Conservation (phyloP, 2,888 invertebrate genomes). For the Ptychoptera contaminata region DNA sequence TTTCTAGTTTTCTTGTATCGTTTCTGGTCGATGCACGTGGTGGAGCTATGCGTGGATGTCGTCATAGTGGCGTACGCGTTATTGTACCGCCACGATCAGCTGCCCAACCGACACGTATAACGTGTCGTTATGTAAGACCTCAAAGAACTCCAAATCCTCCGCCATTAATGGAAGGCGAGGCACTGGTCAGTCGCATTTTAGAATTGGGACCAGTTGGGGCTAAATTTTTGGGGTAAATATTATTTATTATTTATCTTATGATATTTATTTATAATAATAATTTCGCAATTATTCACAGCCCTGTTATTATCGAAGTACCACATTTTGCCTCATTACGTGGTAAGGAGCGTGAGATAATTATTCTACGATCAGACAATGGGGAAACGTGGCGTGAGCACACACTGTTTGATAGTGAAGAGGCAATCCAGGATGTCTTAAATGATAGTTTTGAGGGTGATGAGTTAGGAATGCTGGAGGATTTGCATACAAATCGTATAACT, state of each 20-base stretch:
- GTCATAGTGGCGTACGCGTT: slow-evolving; percentile 92
- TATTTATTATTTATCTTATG: neutral
- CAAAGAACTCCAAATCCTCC: slow-evolving; percentile 60
- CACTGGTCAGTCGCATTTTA: slow-evolving; percentile 82
- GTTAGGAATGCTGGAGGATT: slow-evolving; percentile 60
- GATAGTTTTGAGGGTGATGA: slow-evolving; percentile 80
- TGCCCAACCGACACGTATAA: slow-evolving; percentile 87
- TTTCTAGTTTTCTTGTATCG: slow-evolving; percentile 82
- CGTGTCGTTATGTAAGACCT: slow-evolving; percentile 77
- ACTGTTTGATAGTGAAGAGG: slow-evolving; percentile 68
- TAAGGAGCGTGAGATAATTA: slow-evolving; percentile 89
- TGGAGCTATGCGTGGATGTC: slow-evolving; percentile 96
- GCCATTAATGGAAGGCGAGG: slow-evolving; percentile 96
- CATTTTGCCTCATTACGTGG: slow-evolving; percentile 92
- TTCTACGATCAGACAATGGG: slow-evolving; percentile 92
- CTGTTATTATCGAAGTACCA: slow-evolving; percentile 89
- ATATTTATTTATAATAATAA: neutral
- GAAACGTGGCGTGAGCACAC: slow-evolving; percentile 97
- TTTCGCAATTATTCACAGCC: slow-evolving; percentile 35
- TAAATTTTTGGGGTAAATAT: slow-evolving; percentile 78
- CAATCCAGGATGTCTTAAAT: slow-evolving; percentile 80
- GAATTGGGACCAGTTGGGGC: slow-evolving; percentile 94
- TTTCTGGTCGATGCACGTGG: slow-evolving; percentile 99
- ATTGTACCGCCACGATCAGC: slow-evolving; percentile 95
- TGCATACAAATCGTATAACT: slow-evolving; percentile 78